Percentiles rank a stretch among this genome's conserved stretches.
Conservation (phyloP, 1,140 invertebrate genomes). For the Drosophila pandora region DNA sequence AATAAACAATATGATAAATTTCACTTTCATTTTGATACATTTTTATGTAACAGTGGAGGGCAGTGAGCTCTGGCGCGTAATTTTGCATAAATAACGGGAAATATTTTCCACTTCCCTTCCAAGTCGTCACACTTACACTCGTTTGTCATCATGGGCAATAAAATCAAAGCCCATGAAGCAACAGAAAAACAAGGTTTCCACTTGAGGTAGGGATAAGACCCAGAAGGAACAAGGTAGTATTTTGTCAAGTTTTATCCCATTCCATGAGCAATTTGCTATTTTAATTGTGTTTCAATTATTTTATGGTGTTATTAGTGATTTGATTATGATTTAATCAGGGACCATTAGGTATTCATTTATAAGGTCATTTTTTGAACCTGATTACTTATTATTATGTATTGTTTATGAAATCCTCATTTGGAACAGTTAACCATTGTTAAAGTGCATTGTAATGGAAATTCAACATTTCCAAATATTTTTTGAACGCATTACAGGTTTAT, state of each 20-base stretch:
- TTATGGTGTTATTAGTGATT: conserved; percentile 59
- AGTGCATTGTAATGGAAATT: no score
- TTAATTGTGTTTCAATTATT: conserved; percentile 38
- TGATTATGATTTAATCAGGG: conserved; percentile 56
- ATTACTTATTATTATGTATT: no score
- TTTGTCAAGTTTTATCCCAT: conserved; percentile 17
- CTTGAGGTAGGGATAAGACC: neutral
- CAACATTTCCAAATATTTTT: no score
- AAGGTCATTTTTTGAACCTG: no score
- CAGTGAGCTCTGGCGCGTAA: neutral
- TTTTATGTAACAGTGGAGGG: no score
- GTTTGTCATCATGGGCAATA: conserved; percentile 26
- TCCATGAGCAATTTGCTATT: conserved; percentile 38
- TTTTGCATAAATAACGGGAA: conserved; percentile 29
- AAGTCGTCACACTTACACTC: neutral
- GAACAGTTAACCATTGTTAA: no score
- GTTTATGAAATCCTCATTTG: no score
- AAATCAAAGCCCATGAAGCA: conserved; percentile 15
- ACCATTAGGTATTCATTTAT: neutral
- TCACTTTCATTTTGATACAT: neutral
- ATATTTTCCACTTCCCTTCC: conserved; percentile 3
- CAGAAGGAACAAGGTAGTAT: neutral
- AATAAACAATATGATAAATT: neutral
- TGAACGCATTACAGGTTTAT: no score
- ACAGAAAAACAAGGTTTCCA: conserved; percentile 8